Evolutionary conservation across 2,113 vertebrate species (phyloP), one percentile per base, ranked within the genome.

Genomic region (Sprattus sprattus): DNA sequence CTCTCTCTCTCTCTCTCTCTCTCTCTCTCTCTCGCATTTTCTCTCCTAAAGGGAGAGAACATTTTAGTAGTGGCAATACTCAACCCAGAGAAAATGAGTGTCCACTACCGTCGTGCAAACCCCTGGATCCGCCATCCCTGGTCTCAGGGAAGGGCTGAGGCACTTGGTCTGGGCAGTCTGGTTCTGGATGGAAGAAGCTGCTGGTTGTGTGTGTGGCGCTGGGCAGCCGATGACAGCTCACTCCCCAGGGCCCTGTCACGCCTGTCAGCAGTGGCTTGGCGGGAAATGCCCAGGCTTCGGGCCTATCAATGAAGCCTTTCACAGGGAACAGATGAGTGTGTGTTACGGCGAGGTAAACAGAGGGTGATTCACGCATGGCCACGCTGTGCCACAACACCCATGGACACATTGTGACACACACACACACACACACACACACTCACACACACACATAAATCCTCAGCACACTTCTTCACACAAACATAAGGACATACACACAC

Each of bases 261-360:
- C 47, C 91, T 92, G 91, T 94, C 92, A 92, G 89, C 90, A 86
- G 89, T 83, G 52, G 89, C 86, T 83, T 85, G 88, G 90, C 90
- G 92, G 93, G 93, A 95, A 93, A 93, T 86, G 88, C 89, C 88
- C 92, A 86, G 90, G 91, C 89, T 94, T 91, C 86, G 85, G 93
- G 89, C 91, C 93, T 88, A 89, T 92, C 91, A 94, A 92, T 92
- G 88, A 84, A 8, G 28, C 85, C 91, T 94, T 94, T 94, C 84
- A 94, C n/a, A 85, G 87, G 84, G n/a, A 78, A 90, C 90, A 93
- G 90, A 91, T 45, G 84, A 45, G 83, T 84, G 64, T 71, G 89
- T 90, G 87, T 92, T 90, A 82, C 52, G 28, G 46, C 57, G 85
- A 87, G 87, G 91, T 91, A 88, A 91, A 92, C 86, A 87, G 9